phyloP scores from a whole-genome alignment of 1,140 invertebrate species.

The Sesamia nonagrioides region DNA sequence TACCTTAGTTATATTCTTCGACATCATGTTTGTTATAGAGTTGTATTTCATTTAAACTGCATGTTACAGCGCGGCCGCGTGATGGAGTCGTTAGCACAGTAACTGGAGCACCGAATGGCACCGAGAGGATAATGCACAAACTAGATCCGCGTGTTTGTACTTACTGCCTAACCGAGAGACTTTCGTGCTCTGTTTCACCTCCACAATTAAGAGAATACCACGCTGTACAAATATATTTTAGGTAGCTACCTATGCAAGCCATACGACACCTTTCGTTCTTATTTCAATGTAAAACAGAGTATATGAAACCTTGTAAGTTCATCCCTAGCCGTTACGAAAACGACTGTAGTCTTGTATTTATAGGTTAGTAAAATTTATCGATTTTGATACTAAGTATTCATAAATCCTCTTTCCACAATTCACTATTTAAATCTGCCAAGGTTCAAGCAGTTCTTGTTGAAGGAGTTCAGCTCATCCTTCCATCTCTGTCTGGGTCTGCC shows the following conservation, averaged over 20 bases:
- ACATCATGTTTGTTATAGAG: conserved; percentile 19
- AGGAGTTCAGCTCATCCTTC: no score
- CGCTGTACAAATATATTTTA: conserved; percentile 29
- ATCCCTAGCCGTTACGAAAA: neutral
- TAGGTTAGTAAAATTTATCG: neutral
- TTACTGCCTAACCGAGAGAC: conserved; percentile 59
- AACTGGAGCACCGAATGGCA: conserved; percentile 69
- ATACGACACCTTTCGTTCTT: conserved; percentile 26
- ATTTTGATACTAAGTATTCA: neutral
- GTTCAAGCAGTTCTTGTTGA: no score
- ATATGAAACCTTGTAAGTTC: conserved; percentile 9
- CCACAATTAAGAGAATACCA: conserved; percentile 53
- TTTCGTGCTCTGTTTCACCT: conserved; percentile 76
- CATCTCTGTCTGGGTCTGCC: no score
- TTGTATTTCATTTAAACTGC: conserved; percentile 3
- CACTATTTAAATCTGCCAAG: neutral
- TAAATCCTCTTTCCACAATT: neutral
- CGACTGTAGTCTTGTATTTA: neutral
- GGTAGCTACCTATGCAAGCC: neutral
- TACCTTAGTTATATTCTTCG: neutral
- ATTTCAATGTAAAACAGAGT: conserved; percentile 12
- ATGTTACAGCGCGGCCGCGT: conserved; percentile 49
- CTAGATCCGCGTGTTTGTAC: conserved; percentile 58
- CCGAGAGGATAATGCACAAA: conserved; percentile 71
- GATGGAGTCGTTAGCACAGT: conserved; percentile 62